phyloP scores from a whole-genome alignment of 2,113 vertebrate species.

The Pterophyllum scalare region DNA sequence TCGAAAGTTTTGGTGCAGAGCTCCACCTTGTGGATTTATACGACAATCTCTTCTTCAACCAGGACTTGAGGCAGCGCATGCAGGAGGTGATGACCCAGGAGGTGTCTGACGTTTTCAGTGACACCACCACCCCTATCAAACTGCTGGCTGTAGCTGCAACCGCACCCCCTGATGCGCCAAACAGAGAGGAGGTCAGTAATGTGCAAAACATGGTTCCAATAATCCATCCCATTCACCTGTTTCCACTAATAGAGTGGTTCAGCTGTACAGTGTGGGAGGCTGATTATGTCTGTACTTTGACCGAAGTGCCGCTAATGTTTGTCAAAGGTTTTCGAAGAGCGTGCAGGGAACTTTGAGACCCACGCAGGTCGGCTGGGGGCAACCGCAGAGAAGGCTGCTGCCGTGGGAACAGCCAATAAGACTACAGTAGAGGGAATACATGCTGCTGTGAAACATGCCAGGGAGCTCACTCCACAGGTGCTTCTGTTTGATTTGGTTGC shows the following conservation, averaged over 20 bases:
- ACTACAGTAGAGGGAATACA: conserved; percentile 95
- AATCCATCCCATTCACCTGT: not conserved
- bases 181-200: conserved; percentile 86
- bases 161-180: conserved; percentile 91
- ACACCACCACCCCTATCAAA: conserved; percentile 98
- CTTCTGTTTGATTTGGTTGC: not conserved
- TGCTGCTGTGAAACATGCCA: conserved; percentile 92
- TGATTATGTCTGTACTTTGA: not conserved
- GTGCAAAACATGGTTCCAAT: not conserved
- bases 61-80: conserved; percentile 96
- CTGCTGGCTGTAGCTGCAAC: conserved; percentile 95
- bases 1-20: conserved; percentile 36
- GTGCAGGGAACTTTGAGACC: conserved; percentile 94
- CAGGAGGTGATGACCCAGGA: conserved; percentile 99
- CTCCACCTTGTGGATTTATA: conserved; percentile 68
- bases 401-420: conserved; percentile 96
- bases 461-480: conserved; percentile 97
- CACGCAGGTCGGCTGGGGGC: conserved; percentile 91
- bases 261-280: not conserved
- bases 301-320: not conserved
- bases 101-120: conserved; percentile 97
- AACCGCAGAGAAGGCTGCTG: conserved; percentile 96
- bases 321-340: conserved; percentile 92
- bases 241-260: not conserved
- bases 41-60: conserved; percentile 3